phyloP scores from a whole-genome alignment of 2,113 vertebrate genomes.

The Lasiurus cinereus region DNA sequence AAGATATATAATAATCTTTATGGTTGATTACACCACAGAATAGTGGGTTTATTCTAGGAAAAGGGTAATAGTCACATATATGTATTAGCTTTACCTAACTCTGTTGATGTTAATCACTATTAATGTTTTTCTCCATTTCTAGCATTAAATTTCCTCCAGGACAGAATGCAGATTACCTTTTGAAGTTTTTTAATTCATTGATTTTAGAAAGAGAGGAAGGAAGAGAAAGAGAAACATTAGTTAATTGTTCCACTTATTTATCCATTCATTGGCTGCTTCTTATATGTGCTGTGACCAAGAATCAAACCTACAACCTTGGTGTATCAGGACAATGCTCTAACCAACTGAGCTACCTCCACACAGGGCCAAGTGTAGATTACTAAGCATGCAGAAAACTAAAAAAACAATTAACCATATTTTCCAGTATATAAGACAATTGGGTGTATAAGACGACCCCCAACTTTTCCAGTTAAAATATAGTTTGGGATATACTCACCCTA shows the following conservation, averaged over 20 bases:
- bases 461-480: too few relatives aligned
- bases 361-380: not conserved
- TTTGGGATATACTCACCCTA: too few relatives aligned
- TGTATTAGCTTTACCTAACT: slow-evolving; percentile 9
- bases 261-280: too few relatives aligned
- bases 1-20: slow-evolving; percentile 16
- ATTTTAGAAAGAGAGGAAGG: too few relatives aligned
- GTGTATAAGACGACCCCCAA: too few relatives aligned
- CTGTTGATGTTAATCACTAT: slow-evolving; percentile 11
- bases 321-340: not conserved
- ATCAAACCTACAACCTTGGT: too few relatives aligned
- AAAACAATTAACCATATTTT: not conserved
- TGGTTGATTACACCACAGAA: not conserved
- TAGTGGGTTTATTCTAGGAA: not conserved
- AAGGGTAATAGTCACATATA: not conserved
- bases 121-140: not conserved
- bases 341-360: too few relatives aligned
- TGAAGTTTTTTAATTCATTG: too few relatives aligned
- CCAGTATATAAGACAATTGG: too few relatives aligned
- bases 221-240: too few relatives aligned
- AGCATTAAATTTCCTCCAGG: slow-evolving; percentile 18
- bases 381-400: not conserved
- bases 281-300: too few relatives aligned
- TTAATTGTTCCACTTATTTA: too few relatives aligned
- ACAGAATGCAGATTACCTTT: slow-evolving; percentile 25